Percentiles rank a stretch among this genome's conserved stretches.
Evolutionary conservation across 2,888 invertebrate genomes (phyloP).

Genomic region (Drosophila multiciliata): DNA sequence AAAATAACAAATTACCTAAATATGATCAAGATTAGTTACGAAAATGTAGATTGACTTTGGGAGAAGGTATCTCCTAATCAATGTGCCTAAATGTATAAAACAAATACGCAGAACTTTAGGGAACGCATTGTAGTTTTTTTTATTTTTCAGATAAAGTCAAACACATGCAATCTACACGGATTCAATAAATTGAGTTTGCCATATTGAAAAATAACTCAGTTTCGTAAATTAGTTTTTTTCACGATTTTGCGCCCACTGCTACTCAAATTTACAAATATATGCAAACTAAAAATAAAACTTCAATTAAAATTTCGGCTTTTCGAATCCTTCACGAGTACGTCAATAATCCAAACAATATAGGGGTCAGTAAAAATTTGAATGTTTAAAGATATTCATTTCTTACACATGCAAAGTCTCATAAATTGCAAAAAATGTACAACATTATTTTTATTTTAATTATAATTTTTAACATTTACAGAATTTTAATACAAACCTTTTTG

Average conservation of each 20-base stretch:
- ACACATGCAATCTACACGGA: neutral
- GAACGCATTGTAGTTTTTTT: neutral
- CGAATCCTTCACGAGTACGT: neutral
- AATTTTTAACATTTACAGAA: neutral
- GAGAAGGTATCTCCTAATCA: neutral
- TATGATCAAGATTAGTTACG: neutral
- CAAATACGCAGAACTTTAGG: neutral
- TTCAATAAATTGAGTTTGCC: neutral
- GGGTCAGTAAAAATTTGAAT: neutral
- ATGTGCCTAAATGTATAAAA: too few relatives aligned
- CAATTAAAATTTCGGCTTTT: neutral
- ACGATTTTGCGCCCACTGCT: neutral
- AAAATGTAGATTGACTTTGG: neutral
- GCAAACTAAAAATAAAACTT: neutral
- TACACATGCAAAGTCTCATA: neutral
- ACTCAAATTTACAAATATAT: neutral
- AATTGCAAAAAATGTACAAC: neutral
- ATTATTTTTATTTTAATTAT: neutral
- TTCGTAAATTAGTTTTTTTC: neutral
- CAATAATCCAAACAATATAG: neutral
- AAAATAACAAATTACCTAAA: neutral
- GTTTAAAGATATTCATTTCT: neutral
- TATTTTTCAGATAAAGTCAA: neutral
- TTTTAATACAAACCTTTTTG: constrained; percentile 40
- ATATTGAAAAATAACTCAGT: neutral